A percentile compares a stretch with the other conserved stretches of the same genome.
Conservation (phyloP, 2,113 vertebrate genomes). For the Apus apus region DNA sequence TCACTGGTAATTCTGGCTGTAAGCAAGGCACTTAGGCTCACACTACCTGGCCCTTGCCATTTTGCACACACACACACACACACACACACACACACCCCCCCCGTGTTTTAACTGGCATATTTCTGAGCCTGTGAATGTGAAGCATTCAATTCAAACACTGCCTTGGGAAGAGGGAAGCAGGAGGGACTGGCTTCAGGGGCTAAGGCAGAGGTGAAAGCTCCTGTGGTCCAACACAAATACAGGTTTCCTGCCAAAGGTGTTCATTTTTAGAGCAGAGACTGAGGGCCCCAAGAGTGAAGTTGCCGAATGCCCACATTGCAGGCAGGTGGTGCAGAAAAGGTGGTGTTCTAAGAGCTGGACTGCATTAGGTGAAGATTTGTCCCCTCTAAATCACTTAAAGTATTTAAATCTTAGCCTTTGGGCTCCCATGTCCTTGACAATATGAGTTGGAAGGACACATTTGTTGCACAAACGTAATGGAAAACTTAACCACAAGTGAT, state of each 20-base stretch:
- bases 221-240: not conserved
- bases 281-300: not conserved
- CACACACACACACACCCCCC: too few relatives aligned
- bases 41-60: not conserved
- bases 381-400: not conserved
- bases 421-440: conserved; percentile 20
- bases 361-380: not conserved
- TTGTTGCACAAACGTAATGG: conserved; percentile 4
- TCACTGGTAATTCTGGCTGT: not conserved
- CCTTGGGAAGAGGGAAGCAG: not conserved
- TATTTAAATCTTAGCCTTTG: conserved; percentile 11
- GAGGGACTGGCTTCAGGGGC: not conserved
- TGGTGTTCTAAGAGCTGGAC: not conserved
- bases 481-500: conserved; percentile 8
- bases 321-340: not conserved
- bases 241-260: not conserved
- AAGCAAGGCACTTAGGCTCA: not conserved
- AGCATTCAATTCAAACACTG: not conserved
- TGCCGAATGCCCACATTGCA: not conserved
- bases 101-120: not conserved
- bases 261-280: not conserved
- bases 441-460: conserved; percentile 23
- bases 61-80: not conserved
- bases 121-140: not conserved
- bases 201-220: not conserved